These are phyloP conservation scores for Meta bourneti DNA, from an alignment of 2,888 invertebrate species.

Conservation along the genomic window DNA sequence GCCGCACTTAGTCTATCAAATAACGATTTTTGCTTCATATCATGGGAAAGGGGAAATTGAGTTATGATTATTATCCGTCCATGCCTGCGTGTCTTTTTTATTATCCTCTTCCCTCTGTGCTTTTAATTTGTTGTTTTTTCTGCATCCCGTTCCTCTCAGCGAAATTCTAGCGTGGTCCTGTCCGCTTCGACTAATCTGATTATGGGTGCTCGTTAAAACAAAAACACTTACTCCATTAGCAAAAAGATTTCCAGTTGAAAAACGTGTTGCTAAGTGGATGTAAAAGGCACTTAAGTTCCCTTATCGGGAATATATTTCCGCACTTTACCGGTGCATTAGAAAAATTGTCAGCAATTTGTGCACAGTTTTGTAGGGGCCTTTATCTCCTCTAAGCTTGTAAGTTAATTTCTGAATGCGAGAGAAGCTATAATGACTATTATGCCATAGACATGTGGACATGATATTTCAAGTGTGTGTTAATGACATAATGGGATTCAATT, in stretches of 20 bases:
- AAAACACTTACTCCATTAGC: neutral
- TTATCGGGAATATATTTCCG: neutral
- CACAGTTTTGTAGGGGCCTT: neutral
- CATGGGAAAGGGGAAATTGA: slow-evolving; percentile 28
- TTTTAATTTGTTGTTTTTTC: neutral
- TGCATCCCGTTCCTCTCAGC: neutral
- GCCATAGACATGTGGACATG: neutral
- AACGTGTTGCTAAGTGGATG: slow-evolving; percentile 5
- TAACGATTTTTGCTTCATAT: slow-evolving; percentile 23
- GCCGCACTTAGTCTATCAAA: slow-evolving; percentile 10
- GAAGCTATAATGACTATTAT: neutral
- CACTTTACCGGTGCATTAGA: neutral
- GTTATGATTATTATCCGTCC: slow-evolving; percentile 41
- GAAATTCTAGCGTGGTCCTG: neutral
- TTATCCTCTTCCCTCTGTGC: neutral
- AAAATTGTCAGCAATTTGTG: neutral
- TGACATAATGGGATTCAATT: neutral
- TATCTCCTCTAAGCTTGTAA: neutral
- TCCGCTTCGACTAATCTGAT: neutral
- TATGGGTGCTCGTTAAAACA: neutral
- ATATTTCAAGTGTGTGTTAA: neutral
- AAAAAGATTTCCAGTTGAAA: neutral
- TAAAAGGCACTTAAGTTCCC: neutral
- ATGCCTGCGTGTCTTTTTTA: neutral
- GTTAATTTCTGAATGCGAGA: neutral